Base-by-base conservation (phyloP, 2,888 invertebrate species). In the Hyalella azteca region DNA sequence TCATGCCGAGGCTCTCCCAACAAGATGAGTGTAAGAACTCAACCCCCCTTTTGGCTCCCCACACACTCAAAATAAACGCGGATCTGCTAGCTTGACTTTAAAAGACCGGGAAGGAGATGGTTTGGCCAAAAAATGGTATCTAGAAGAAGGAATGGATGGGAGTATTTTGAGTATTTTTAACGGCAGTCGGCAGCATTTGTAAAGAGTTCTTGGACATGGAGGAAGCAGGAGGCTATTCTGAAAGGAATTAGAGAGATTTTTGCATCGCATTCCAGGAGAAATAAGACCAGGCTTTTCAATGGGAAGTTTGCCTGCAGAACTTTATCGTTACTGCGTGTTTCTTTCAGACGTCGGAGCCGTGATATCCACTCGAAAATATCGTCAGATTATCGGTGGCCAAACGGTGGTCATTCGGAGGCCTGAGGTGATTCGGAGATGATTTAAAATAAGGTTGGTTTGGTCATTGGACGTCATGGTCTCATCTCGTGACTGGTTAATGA, bases 201-300 rank as follows among this genome's bases (percentile, higher is more conserved):
- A 75, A 75, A 75, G 75, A 75, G 75, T 75, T 75, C 75, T 75
- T 75, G 75, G 75, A 75, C 75, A 75, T 75, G 75, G 75, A 45
- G 75, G 75, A 75, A 75, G 45, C 75, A 75, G 40, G 75, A 45
- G 45, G 75, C 45, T 29, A 75, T 75, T 48, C 66, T 66, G 66
- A 66, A 66, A 66, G 66, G 66, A 66, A 66, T 66, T 66, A 66
- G 66, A 66, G 66, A 66, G 66, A 66, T 66, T 66, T 66, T 66
- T 66, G 66, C 66, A 66, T 66, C 66, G 66, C 66, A 66, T 66
- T 66, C 66, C 36, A 32, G 36, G 36, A 66, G 66, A 66, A 66
- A 66, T 66, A 66, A 66, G 66, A 66, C 15, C 66, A 36, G 66
- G 66, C 66, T 66, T 66, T 66, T 66, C 66, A 66, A 66, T 66